Conservation (phyloP, 2,797 vertebrate species). For the Sphenopsis melanotis region DNA sequence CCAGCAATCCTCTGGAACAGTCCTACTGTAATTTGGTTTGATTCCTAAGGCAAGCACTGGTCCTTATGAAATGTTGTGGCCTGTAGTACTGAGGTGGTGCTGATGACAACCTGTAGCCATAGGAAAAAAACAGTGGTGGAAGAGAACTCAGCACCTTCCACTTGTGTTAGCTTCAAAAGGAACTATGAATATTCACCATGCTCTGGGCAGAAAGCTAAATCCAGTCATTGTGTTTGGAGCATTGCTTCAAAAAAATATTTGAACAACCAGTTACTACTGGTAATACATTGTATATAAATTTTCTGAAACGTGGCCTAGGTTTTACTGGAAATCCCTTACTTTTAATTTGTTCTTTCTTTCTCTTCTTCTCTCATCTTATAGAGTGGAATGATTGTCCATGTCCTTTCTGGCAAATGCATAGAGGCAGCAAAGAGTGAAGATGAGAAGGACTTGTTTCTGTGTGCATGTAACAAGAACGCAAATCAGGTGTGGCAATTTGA, state of each 20-base stretch:
- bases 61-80: background rate
- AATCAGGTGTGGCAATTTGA: slow-evolving; percentile 85
- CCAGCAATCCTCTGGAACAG: background rate
- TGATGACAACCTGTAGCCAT: background rate
- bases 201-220: background rate
- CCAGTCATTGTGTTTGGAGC: background rate
- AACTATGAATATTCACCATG: background rate
- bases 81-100: background rate
- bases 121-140: background rate
- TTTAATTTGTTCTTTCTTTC: background rate
- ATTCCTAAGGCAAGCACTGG: background rate
- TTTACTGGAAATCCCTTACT: background rate
- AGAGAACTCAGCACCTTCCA: background rate
- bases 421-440: slow-evolving; percentile 74
- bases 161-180: background rate
- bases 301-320: background rate
- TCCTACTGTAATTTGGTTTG: background rate
- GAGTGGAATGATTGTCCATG: slow-evolving; percentile 81
- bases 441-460: slow-evolving; percentile 72
- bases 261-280: background rate
- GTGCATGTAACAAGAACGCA: slow-evolving; percentile 73
- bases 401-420: slow-evolving; percentile 83
- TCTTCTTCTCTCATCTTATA: slow-evolving; percentile 41
- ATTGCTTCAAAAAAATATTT: background rate
- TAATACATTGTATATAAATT: background rate